Base-by-base conservation (phyloP, 2,888 invertebrate species). In the Drosophila testacea region DNA sequence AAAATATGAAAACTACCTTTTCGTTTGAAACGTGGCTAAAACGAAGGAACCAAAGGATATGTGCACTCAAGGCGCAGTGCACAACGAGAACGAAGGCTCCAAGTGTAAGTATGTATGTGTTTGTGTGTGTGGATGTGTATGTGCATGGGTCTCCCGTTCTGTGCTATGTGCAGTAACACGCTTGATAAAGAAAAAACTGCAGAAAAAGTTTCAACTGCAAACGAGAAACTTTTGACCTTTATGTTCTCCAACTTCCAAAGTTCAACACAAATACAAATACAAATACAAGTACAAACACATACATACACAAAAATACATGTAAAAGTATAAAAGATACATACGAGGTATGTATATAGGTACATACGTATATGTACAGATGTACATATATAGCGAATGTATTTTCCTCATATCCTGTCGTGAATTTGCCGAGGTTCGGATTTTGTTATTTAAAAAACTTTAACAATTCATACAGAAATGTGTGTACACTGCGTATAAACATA, bases 161-260 rank as follows among this genome's bases (percentile, higher is more conserved):
- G 62, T 63, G 62, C 56, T 66, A 63, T 64, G 71, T 68, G 77
- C 63, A 67, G 75, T 66, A 83, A 72, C 84, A 81, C 81, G 81
- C 84, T 75, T 86, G 87, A 83, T 81, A 87, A 76, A 76, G 84
- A 81, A 79, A 70, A 69, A 76, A 74, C 75, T 83, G 86, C 81
- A 80, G 63, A 71, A 70, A 85, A 83, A 79, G 68, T 89, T 87
- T 81, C 73, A 69, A 73, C 77, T 81, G 87, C 85, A 80, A 86
- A 73, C 88, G 83, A 85, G 85, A 82, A 89, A 87, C 86, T 87
- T 88, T 85, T 89, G 83, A 89, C 89, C 89, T 87, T 87, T 88
- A 76, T 86, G 76, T 65, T 77, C 72, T 69, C 64, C 66, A 79
- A 75, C 73, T 72, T 52, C 41, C 42, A 64, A 50, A 57, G 56